Evolutionary conservation across 2,797 vertebrate genomes (phyloP), one percentile per base, ranked within the genome.

Genomic region (Gymnoscopelus braueri): DNA sequence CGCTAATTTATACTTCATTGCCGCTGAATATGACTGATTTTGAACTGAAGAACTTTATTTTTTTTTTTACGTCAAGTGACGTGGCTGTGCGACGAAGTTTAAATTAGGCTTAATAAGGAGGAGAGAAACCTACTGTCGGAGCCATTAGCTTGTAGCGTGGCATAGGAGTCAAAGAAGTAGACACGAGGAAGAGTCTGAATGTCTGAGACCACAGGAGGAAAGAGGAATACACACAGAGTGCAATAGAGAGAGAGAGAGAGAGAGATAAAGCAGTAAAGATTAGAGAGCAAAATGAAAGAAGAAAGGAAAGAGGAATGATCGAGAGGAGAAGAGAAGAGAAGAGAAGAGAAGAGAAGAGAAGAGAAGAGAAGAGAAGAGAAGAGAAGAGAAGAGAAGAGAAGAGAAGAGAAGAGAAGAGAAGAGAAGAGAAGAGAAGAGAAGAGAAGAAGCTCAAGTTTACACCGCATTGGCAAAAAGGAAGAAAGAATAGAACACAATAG

Each of bases 141-240:
- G 88, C 94, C 93, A 94, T 95, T 96, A 81, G 94, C 92, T 89
- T 95, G 92, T 19, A 94, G 76, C 39, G 91, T 93, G 77, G 94
- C 92, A 89, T 95, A 95, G 88, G 94, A 95, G 90, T 95, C 96
- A 93, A 96, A 96, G 92, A 95, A 95, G 94, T 96, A 94, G 60
- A 95, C 95, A 88, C 94, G 94, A 88, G 95, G 95, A 89, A 96
- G 94, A 88, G 93, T 96, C 94, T 96, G 94, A 78, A 94, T 95
- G 83, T 96, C 95, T 96, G 90, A 93, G 87, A 80, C 60, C 60
- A 60, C 72, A 82, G 82, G 81, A 58, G 61, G 65, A 67, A 86
- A 44, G 67, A 65, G 67, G 29, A 74, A 15, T 57, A 63, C 15
- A n/a, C 44, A 65, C 4, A 23, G 32, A 64, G 62, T 19, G 44